Conservation (phyloP, 1,140 invertebrate species). For the Antheraea mylitta region DNA sequence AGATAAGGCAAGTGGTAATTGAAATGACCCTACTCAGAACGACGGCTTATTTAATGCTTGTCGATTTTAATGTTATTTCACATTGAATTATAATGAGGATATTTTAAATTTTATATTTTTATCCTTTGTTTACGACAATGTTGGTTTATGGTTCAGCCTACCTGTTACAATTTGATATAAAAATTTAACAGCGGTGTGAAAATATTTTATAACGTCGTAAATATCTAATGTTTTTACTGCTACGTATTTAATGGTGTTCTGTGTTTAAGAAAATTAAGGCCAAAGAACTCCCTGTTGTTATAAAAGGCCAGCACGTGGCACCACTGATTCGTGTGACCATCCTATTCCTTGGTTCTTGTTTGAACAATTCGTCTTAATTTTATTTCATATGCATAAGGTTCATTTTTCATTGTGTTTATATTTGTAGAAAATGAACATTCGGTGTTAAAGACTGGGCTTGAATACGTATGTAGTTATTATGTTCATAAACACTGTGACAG, state of each 20-base stretch:
- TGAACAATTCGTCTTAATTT: constrained; percentile 15
- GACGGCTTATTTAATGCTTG: constrained; percentile 72
- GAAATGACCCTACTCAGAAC: constrained; percentile 44
- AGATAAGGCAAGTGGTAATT: constrained; percentile 65
- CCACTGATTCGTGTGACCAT: constrained; percentile 55
- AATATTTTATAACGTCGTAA: constrained; percentile 24
- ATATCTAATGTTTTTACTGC: constrained; percentile 28
- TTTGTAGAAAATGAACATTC: constrained; percentile 9
- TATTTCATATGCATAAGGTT: constrained; percentile 30
- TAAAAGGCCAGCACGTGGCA: constrained; percentile 40
- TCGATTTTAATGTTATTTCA: constrained; percentile 41
- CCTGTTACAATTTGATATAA: constrained; percentile 7
- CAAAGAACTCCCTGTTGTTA: constrained; percentile 37
- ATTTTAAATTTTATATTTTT: constrained; percentile 8
- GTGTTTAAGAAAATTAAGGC: constrained; percentile 24
- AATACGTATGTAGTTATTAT: constrained; percentile 69
- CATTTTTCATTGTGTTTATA: constrained; percentile 22
- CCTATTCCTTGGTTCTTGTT: constrained; percentile 30
- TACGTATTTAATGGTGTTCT: constrained; percentile 34
- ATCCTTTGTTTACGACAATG: neutral
- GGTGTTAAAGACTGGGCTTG: constrained; percentile 41
- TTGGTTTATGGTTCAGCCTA: constrained; percentile 1
- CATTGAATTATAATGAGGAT: constrained; percentile 5
- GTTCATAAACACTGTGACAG: constrained; percentile 53
- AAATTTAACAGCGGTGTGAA: constrained; percentile 11